Percentiles rank a stretch among this genome's conserved stretches.
These are phyloP conservation scores for Brachypalpus laphriformis DNA, from an alignment of 2,888 invertebrate species.

Conservation along the genomic window DNA sequence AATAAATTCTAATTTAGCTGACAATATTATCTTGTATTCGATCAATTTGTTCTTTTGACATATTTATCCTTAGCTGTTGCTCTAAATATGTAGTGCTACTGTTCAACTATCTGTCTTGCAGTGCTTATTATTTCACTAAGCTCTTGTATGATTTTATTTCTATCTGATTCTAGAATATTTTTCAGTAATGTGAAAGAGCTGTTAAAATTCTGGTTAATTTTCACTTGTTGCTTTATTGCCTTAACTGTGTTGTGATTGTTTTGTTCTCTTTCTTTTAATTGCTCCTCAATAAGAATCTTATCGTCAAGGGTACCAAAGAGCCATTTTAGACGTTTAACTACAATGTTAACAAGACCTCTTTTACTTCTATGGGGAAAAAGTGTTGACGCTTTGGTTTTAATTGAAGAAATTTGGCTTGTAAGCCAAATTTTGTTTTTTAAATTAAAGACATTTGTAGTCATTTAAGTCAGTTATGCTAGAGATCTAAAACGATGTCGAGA, in stretches of 20 bases:
- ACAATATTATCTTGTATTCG: constrained; percentile 12
- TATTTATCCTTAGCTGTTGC: constrained; percentile 11
- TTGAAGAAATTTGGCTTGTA: no score
- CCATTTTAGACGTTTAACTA: no score
- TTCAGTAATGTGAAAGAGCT: background rate
- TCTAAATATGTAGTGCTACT: background rate
- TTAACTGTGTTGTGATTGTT: background rate
- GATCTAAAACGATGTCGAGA: no score
- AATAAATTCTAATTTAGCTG: constrained; percentile 4
- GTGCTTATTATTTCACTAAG: background rate
- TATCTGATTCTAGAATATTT: no score
- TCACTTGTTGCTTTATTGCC: background rate
- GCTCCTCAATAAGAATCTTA: no score
- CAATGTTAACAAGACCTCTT: background rate
- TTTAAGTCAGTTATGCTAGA: no score
- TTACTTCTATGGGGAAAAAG: background rate
- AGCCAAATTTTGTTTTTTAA: no score
- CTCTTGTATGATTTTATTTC: background rate
- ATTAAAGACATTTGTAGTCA: no score
- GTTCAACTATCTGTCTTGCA: background rate
- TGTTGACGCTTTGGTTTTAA: background rate
- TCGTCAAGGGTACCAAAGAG: background rate
- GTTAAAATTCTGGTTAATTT: constrained; percentile 8
- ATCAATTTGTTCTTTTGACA: constrained; percentile 12
- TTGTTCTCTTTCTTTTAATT: background rate